phyloP scores from a whole-genome alignment of 2,797 vertebrate species.

The Toxotes lorentzi region DNA sequence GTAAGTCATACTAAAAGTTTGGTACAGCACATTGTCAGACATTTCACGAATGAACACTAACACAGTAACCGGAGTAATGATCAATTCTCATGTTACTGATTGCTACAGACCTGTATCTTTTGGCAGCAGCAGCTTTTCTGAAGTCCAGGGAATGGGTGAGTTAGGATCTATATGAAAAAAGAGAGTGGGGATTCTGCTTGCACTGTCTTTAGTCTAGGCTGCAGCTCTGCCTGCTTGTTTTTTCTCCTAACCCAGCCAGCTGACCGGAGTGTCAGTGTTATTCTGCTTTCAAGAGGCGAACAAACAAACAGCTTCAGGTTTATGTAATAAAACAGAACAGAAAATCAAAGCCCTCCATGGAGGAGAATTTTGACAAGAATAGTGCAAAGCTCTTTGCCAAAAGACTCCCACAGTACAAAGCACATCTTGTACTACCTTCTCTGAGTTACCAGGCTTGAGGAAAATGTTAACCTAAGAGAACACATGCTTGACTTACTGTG shows the following conservation, averaged over 20 bases:
- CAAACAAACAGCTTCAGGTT: conserved; percentile 47
- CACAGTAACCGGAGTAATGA: background rate
- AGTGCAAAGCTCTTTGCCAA: conserved; percentile 10
- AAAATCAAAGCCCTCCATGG: conserved; percentile 5
- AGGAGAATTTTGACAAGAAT: conserved; percentile 38
- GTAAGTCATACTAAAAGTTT: conserved; percentile 3
- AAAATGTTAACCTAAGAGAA: background rate
- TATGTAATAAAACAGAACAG: conserved; percentile 24
- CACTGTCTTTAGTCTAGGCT: conserved; percentile 60
- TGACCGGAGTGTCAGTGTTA: conserved; percentile 46
- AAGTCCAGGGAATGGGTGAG: conserved; percentile 83
- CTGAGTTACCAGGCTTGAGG: background rate
- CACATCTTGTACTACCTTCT: conserved; percentile 4
- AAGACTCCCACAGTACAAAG: conserved; percentile 6
- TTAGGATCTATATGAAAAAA: conserved; percentile 58
- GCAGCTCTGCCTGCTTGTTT: conserved; percentile 63
- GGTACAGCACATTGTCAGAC: conserved; percentile 1
- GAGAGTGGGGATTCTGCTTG: conserved; percentile 54
- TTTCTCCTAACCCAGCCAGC: conserved; percentile 68
- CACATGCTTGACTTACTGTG: conserved; percentile 22
- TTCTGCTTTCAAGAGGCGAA: conserved; percentile 31
- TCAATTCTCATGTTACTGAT: conserved; percentile 52
- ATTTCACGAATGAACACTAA: conserved; percentile 10
- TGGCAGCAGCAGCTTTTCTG: conserved; percentile 74
- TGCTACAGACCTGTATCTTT: conserved; percentile 79